Percentiles rank a stretch among this genome's conserved stretches.
Evolutionary conservation across 64 coral and sea anemone genomes (phyloP).

Genomic region (Stichodactyla mertensii): DNA sequence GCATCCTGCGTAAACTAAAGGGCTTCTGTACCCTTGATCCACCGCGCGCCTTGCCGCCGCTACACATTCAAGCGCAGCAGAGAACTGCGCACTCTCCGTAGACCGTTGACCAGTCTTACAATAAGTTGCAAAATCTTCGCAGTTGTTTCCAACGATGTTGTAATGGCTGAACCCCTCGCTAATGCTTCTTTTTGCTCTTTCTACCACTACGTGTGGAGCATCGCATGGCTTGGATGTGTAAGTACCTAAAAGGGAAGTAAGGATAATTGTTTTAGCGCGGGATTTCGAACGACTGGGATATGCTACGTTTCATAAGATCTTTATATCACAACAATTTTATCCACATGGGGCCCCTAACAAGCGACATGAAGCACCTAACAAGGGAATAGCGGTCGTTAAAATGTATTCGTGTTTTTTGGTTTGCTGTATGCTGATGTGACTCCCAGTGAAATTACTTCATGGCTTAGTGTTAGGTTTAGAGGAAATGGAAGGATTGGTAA

Average conservation of each 20-base stretch:
- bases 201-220: slow-evolving; percentile 15
- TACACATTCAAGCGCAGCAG: slow-evolving; percentile 40
- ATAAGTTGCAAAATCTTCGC: slow-evolving; percentile 57
- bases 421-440: too few relatives aligned
- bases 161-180: slow-evolving; percentile 55
- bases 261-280: background rate
- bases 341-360: too few relatives aligned
- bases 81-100: slow-evolving; percentile 34
- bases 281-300: too few relatives aligned
- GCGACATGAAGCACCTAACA: too few relatives aligned
- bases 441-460: too few relatives aligned
- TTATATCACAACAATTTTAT: too few relatives aligned
- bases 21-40: slow-evolving; percentile 44
- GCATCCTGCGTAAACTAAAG: slow-evolving; percentile 45
- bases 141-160: slow-evolving; percentile 67
- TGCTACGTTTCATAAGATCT: too few relatives aligned
- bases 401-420: too few relatives aligned
- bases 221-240: slow-evolving; percentile 36
- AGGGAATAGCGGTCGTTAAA: too few relatives aligned
- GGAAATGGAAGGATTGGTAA: too few relatives aligned
- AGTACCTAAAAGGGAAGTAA: slow-evolving; percentile 3
- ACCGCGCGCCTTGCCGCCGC: slow-evolving; percentile 36
- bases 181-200: slow-evolving; percentile 26
- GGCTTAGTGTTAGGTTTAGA: too few relatives aligned
- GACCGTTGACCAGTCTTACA: slow-evolving; percentile 57